Conservation (phyloP, 1,140 invertebrate species). For the Drosophila ananassae region DNA sequence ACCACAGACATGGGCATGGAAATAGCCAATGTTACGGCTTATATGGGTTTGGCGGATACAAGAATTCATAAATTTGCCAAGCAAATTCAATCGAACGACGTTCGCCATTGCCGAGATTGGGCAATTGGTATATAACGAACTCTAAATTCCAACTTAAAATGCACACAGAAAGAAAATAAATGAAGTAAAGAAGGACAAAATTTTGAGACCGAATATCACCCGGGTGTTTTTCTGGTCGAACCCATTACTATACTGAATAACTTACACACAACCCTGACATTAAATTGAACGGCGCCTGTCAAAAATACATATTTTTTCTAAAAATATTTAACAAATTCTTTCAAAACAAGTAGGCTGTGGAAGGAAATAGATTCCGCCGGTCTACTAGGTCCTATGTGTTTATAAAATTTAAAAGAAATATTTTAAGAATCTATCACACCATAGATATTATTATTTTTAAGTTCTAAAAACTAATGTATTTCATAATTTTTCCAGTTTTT, state of each 20-base stretch:
- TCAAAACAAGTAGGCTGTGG: too few relatives aligned
- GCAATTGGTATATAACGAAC: background rate
- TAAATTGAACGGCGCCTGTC: background rate
- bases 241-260: conserved; percentile 2
- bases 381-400: too few relatives aligned
- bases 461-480: too few relatives aligned
- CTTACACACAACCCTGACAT: background rate
- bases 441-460: too few relatives aligned
- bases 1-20: background rate
- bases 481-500: too few relatives aligned
- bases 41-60: background rate
- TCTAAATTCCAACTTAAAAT: background rate
- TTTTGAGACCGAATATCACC: conserved; percentile 18
- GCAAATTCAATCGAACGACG: conserved; percentile 9
- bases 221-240: background rate
- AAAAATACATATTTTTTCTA: background rate
- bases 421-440: too few relatives aligned
- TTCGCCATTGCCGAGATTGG: conserved; percentile 10
- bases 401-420: too few relatives aligned
- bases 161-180: conserved; percentile 1
- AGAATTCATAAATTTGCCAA: background rate
- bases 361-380: too few relatives aligned
- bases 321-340: too few relatives aligned
- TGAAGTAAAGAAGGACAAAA: background rate
- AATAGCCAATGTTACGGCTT: background rate